phyloP scores from a whole-genome alignment of 53 echinoderm and acorn worm genomes.

The Henricia sp. region DNA sequence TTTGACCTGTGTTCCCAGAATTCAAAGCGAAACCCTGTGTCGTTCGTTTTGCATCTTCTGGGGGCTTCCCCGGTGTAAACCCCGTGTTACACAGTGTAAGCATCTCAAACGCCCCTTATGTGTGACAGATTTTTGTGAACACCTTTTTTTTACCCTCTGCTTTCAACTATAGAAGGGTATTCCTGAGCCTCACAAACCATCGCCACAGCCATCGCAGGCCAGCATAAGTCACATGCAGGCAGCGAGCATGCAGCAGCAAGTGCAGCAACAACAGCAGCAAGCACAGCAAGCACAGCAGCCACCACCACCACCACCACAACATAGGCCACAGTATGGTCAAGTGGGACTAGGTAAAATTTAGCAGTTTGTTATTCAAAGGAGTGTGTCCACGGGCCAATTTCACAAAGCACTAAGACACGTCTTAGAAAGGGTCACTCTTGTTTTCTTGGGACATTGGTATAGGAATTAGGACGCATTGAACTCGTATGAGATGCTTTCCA shows the following conservation, averaged over 20 bases:
- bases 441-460: no score
- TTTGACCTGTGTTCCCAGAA: no score
- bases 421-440: no score
- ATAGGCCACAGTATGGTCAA: slow-evolving; percentile 34
- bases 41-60: no score
- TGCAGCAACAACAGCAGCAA: slow-evolving; percentile 6
- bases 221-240: slow-evolving; percentile 59
- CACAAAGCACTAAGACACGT: no score
- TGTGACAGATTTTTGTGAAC: background rate
- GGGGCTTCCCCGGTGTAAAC: background rate
- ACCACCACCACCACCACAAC: slow-evolving; percentile 2
- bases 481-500: no score
- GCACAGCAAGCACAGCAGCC: slow-evolving; percentile 11
- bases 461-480: no score
- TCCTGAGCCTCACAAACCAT: slow-evolving; percentile 47
- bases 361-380: no score
- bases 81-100: background rate
- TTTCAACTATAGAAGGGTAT: slow-evolving; percentile 36
- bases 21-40: no score
- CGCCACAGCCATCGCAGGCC: slow-evolving; percentile 45
- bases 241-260: slow-evolving; percentile 54
- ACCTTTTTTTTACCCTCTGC: background rate
- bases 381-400: no score
- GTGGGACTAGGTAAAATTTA: slow-evolving; percentile 30
- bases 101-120: background rate